Evolutionary conservation across 2,888 invertebrate species (phyloP), one percentile per base, ranked within the genome.

Genomic region (Polydrusus cervinus): DNA sequence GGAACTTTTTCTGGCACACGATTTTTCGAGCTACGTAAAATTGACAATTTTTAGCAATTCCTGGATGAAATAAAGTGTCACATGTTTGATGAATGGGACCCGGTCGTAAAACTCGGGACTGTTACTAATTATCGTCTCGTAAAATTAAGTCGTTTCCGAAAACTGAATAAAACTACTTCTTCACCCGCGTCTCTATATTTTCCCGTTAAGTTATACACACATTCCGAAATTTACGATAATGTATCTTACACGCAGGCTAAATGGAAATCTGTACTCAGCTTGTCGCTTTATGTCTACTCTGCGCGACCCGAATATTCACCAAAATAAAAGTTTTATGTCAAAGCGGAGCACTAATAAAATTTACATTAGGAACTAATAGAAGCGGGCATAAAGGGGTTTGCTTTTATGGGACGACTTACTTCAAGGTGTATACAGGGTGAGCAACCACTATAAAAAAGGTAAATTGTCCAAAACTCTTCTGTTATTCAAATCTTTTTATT

Each of bases 201-300:
- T 53, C 53, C 53, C 30, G 53, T 16, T 60, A 60, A 60, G n/a
- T 53, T 60, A 60, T 18, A 60, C 14, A n/a, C 16, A 45, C 45
- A 65, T 62, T 74, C 55, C 55, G 55, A 71, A 71, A 75, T 75
- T 75, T 75, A 75, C 75, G 75, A 75, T 75, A 71, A 75, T 75
- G 75, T 51, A 67, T 49, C 45, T 38, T 14, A 16, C 47, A 40
- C 13, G 38, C 20, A 13, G n/a, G 51, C 71, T 61, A 67, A 75
- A 75, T 71, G 75, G 71, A 67, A 66, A 75, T 71, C 67, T 53
- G 75, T 75, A 71, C 71, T 71, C 66, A 66, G 71, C 66, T 13
- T 62, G 67, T 68, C 67, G n/a, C 30, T 68, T 68, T 68, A 68
- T 57, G 68, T 55, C 47, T 57, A 69, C 60, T 61, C 61, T 47